Evolutionary conservation across 2,113 vertebrate species (phyloP).

Genomic region (Prolemur simus): DNA sequence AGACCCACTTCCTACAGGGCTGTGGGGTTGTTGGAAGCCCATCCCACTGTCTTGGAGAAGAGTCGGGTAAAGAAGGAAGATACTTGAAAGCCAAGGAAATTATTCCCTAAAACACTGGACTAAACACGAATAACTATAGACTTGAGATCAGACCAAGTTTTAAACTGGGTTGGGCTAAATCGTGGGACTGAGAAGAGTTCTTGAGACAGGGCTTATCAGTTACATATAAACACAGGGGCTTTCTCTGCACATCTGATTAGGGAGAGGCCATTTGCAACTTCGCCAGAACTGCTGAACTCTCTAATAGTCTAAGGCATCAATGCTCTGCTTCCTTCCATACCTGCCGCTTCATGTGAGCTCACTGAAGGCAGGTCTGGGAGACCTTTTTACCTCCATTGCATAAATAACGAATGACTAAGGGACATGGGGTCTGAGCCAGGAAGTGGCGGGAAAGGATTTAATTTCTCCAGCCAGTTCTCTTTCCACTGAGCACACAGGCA

Average conservation of each 20-base stretch:
- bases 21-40: not conserved
- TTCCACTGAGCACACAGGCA: not conserved
- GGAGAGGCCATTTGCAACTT: not conserved
- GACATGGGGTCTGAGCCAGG: not conserved
- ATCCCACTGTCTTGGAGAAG: not conserved
- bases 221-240: not conserved
- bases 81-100: not conserved
- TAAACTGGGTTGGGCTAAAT: not conserved
- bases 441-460: not conserved
- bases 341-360: not conserved
- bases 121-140: not conserved
- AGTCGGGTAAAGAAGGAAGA: not conserved
- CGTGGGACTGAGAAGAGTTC: not conserved
- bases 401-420: not conserved
- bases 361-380: not conserved
- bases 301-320: not conserved
- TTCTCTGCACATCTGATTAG: not conserved
- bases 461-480: not conserved
- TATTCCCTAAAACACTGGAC: not conserved
- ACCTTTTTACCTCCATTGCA: not conserved
- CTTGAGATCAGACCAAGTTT: not conserved
- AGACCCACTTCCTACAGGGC: not conserved
- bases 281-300: not conserved
- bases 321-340: not conserved
- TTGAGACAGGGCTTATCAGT: not conserved